Conservation (phyloP, 2,797 vertebrate genomes). For the Cichlasoma orientale region DNA sequence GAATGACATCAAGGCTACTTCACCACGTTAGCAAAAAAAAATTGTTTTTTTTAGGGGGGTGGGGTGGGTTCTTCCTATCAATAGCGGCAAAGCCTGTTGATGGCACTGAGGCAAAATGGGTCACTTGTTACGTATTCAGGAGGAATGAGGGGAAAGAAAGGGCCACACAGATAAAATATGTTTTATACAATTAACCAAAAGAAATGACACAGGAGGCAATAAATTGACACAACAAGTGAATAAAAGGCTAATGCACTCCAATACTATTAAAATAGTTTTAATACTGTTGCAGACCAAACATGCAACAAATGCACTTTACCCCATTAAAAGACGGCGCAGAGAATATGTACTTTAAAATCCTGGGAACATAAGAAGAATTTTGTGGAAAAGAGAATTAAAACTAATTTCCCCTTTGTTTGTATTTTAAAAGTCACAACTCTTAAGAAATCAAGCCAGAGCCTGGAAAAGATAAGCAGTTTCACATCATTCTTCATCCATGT, state of each 20-base stretch:
- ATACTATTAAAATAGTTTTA: slow-evolving; percentile 99
- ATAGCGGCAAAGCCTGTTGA: slow-evolving; percentile 36
- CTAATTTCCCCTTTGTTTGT: slow-evolving; percentile 41
- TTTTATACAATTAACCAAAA: slow-evolving; percentile 88
- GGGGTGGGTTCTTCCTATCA: background rate
- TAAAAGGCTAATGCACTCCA: slow-evolving; percentile 99
- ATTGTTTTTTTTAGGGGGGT: too few species aligned
- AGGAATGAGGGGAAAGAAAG: slow-evolving; percentile 48
- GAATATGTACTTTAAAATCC: slow-evolving; percentile 45
- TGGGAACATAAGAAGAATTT: slow-evolving; percentile 65
- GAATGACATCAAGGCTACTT: slow-evolving; percentile 5
- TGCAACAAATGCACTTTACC: slow-evolving; percentile 98
- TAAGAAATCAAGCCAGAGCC: background rate
- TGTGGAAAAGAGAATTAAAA: slow-evolving; percentile 66
- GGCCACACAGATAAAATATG: slow-evolving; percentile 71
- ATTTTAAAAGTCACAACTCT: slow-evolving; percentile 74
- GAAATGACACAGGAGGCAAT: slow-evolving; percentile 99
- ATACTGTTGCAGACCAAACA: slow-evolving; percentile 99
- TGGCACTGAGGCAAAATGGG: slow-evolving; percentile 22
- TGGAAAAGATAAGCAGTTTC: background rate
- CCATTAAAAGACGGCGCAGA: slow-evolving; percentile 81
- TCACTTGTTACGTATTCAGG: slow-evolving; percentile 33
- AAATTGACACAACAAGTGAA: slow-evolving; percentile 99
- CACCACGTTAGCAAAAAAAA: background rate
- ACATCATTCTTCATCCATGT: background rate